phyloP scores from a whole-genome alignment of 2,797 vertebrate genomes.

The Phataginus tetradactyla region DNA sequence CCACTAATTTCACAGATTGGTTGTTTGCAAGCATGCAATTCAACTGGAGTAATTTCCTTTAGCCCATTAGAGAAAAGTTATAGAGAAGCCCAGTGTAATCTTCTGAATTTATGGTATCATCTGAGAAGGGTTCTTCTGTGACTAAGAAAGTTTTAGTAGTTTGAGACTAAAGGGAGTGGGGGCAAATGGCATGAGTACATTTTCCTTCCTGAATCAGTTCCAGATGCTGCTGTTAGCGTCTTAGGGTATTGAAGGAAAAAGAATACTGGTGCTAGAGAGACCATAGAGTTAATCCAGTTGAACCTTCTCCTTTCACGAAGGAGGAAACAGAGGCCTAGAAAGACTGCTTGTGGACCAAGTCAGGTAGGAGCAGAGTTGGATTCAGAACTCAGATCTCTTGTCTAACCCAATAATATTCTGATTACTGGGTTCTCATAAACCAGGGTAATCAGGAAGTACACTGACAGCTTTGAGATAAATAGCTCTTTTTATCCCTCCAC shows the following conservation, averaged over 20 bases:
- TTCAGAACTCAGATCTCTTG: not conserved
- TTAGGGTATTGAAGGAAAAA: not conserved
- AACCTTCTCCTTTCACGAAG: not conserved
- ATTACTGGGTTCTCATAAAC: not conserved
- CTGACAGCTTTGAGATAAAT: not conserved
- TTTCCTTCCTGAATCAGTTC: conserved; percentile 70
- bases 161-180: conserved; percentile 51
- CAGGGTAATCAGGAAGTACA: not conserved
- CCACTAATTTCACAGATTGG: conserved; percentile 45
- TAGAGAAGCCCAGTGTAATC: conserved; percentile 58
- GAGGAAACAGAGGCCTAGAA: conserved; percentile 22
- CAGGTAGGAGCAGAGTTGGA: not conserved
- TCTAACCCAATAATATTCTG: not conserved
- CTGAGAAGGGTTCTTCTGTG: conserved; percentile 73
- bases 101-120: conserved; percentile 73
- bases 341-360: not conserved
- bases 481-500: not conserved
- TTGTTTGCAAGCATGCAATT: conserved; percentile 50
- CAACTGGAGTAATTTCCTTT: conserved; percentile 61
- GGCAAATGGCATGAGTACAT: conserved; percentile 10
- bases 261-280: conserved; percentile 13
- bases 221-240: conserved; percentile 67
- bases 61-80: conserved; percentile 60
- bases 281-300: conserved; percentile 2
- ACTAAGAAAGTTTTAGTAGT: conserved; percentile 72